These are phyloP conservation scores for Barypeithes pellucidus DNA, from an alignment of 2,888 invertebrate species.

Conservation along the genomic window DNA sequence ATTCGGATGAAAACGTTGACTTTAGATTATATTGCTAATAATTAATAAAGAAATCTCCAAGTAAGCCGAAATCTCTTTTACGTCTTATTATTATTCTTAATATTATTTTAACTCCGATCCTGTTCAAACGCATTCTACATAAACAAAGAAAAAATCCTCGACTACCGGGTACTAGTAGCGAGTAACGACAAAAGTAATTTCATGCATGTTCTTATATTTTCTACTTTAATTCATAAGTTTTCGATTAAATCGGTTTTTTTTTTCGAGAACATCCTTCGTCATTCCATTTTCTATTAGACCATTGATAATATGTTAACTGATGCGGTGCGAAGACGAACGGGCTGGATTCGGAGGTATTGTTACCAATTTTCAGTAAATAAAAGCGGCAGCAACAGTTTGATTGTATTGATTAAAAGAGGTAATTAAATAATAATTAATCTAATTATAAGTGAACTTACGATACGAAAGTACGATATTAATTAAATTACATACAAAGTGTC, in stretches of 20 bases:
- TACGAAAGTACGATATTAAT: too few species aligned
- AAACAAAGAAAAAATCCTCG: slow-evolving; percentile 25
- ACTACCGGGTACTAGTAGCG: slow-evolving; percentile 40
- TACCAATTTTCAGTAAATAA: not conserved
- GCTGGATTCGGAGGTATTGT: slow-evolving; percentile 20
- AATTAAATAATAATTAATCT: not conserved
- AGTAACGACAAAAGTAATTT: slow-evolving; percentile 55
- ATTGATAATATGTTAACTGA: slow-evolving; percentile 53
- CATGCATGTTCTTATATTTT: slow-evolving; percentile 56
- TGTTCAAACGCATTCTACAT: slow-evolving; percentile 34
- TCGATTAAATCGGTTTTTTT: slow-evolving; percentile 50
- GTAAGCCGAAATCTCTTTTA: too few species aligned
- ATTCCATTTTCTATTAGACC: slow-evolving; percentile 55
- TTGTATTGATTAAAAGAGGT: not conserved
- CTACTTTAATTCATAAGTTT: slow-evolving; percentile 55
- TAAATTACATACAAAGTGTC: too few species aligned
- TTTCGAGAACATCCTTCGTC: slow-evolving; percentile 52
- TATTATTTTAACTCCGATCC: slow-evolving; percentile 14
- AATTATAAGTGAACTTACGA: not conserved
- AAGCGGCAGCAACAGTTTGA: not conserved
- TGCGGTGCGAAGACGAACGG: slow-evolving; percentile 50
- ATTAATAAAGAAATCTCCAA: too few species aligned
- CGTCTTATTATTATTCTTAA: not conserved
- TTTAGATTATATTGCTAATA: too few species aligned
- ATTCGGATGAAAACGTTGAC: too few species aligned